Evolutionary conservation across 2,797 vertebrate species (phyloP).

Genomic region (Capromys pilorides): DNA sequence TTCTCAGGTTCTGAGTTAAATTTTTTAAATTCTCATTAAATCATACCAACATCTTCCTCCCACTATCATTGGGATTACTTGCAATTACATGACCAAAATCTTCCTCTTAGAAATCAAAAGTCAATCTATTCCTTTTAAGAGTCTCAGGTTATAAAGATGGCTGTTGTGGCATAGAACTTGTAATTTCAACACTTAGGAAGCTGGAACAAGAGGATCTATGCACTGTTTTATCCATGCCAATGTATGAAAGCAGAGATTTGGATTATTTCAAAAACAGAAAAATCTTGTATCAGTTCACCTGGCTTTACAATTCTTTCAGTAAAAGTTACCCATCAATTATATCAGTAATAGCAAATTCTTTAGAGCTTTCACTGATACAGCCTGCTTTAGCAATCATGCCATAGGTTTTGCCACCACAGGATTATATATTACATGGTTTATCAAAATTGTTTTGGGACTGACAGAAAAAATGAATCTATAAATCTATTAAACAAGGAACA

Average conservation of each 20-base stretch:
- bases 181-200: not conserved
- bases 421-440: slow-evolving; percentile 8
- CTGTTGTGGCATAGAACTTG: not conserved
- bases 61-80: slow-evolving; percentile 36
- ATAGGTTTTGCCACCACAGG: not conserved
- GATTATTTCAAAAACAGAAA: slow-evolving; percentile 33
- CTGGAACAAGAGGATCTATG: not conserved
- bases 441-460: slow-evolving; percentile 25
- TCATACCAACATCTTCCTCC: slow-evolving; percentile 24
- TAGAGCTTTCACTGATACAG: not conserved
- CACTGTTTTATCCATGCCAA: not conserved
- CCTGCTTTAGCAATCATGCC: not conserved
- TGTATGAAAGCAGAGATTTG: slow-evolving; percentile 46
- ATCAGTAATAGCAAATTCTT: not conserved
- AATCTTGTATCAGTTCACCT: slow-evolving; percentile 27
- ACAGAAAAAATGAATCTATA: slow-evolving; percentile 20
- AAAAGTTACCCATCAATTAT: not conserved
- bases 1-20: slow-evolving; percentile 23
- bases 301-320: slow-evolving; percentile 49
- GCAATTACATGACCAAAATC: slow-evolving; percentile 12
- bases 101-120: slow-evolving; percentile 35
- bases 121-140: slow-evolving; percentile 44
- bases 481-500: not conserved
- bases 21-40: slow-evolving; percentile 36
- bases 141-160: not conserved